Evolutionary conservation across 2,888 invertebrate genomes (phyloP), one percentile per base, ranked within the genome.

Genomic region (Beris morrisii): DNA sequence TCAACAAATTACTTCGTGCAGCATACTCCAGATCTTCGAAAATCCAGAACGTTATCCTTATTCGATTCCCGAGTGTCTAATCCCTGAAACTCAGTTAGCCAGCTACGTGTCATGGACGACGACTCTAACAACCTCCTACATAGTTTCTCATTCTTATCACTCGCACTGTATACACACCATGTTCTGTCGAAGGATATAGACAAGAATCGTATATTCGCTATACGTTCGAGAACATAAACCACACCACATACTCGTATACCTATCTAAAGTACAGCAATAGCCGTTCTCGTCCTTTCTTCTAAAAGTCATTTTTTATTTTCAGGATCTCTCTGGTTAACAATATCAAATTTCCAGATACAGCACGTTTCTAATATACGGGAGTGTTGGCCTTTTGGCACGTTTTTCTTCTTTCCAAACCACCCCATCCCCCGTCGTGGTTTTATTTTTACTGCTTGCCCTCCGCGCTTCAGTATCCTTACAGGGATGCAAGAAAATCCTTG

Each of bases 331-430:
- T 65, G 57, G 65, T 65, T 65, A 65, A 65, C 65, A 65, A 65
- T 76, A 77, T 76, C 77, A 74, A 67, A 69, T 70, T 67, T 69
- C 66, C 57, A 77, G 78, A 77, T 77, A 78, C 76, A 77, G 77
- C 78, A 77, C 78, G 77, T 78, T 76, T 75, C 77, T 77, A 77
- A 78, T 77, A 78, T 69, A 69, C 67, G 67, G 59, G 69, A 67
- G 67, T 67, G 67, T 67, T 69, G 69, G 69, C 65, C 67, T 67
- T 69, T 69, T 69, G 67, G 69, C 67, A 69, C 69, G 69, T 69
- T 69, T 22, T 65, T 57, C 61, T 63, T 63, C 67, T 61, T 52
- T 66, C 54, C 22, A 22, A 22, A 3, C 22, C 22, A 22, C 22
- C 64, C 66, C 64, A 64, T 67, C 65, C 65, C 46, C 48, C 32